Evolutionary conservation across 2,888 invertebrate genomes (phyloP), one percentile per base, ranked within the genome.

Genomic region (Mystacides longicornis): DNA sequence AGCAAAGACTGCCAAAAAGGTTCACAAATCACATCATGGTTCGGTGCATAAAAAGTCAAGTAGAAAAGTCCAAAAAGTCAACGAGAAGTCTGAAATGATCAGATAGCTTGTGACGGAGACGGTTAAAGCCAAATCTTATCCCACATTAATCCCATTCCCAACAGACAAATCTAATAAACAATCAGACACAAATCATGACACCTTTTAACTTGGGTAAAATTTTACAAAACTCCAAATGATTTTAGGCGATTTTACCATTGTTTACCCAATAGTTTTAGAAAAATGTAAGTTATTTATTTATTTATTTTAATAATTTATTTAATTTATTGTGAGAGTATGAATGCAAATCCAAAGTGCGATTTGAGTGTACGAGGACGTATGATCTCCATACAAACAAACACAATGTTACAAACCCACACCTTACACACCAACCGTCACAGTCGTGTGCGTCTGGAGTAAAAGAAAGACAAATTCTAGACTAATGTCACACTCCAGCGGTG

Each of bases 381-480:
- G 37, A 14, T 14, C 16, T 37, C 37, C 37, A 14, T 37, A 4
- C 14, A 37, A 7, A n/a, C n/a, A 37, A 37, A 37, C 37, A 7
- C 3, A 4, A 7, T 16, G 11, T 27, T 27, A 37, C 37, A 37
- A 37, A 37, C 37, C 37, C 16, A 37, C n/a, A n/a, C n/a, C n/a
- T 43, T 19, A 23, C 22, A 23, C n/a, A 23, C 54, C 42, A 21
- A 31, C 43, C 52, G 52, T 45, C 42, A 31, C 37, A 27, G 19
- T 7, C 9, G 20, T 18, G 37, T 21, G 31, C 37, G 50, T 60
- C 58, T 58, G 57, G 51, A 22, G 51, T 71, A 67, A 69, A 73
- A 73, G 69, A 74, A 76, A 73, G 77, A 77, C 77, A 77, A 76
- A 77, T 76, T 77, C 77, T 77, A 77, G 77, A 77, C 76, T 71